Evolutionary conservation across 2,113 vertebrate genomes (phyloP).

Genomic region (Orycteropus afer): DNA sequence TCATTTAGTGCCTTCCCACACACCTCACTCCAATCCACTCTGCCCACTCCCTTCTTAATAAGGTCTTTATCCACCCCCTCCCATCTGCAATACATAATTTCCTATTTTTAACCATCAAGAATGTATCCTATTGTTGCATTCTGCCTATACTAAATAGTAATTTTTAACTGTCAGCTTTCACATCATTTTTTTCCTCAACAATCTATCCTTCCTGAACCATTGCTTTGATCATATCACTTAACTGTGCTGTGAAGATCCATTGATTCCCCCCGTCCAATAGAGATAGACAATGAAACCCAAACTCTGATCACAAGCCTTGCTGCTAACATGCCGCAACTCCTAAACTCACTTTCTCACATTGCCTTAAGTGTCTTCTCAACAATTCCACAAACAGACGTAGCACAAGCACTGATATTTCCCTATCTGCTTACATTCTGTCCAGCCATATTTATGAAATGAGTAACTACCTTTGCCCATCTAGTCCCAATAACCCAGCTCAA

Average conservation of each 20-base stretch:
- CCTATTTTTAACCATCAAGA: not conserved
- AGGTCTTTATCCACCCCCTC: not conserved
- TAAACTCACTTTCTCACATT: not conserved
- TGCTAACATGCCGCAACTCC: not conserved
- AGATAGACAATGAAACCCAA: accelerated
- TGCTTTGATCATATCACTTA: not conserved
- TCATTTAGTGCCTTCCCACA: accelerated
- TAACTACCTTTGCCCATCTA: not conserved
- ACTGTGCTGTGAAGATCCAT: not conserved
- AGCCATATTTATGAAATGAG: no score
- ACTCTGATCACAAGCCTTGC: not conserved
- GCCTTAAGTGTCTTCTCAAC: accelerated
- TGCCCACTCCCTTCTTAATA: not conserved
- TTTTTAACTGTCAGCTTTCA: not conserved
- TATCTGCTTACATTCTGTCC: no score
- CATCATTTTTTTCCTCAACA: not conserved
- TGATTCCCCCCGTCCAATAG: not conserved
- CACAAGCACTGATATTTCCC: accelerated
- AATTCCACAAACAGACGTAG: not conserved
- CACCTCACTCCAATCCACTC: not conserved
- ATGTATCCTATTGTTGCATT: not conserved
- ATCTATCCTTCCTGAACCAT: not conserved
- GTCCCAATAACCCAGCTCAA: accelerated
- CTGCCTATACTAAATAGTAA: not conserved
- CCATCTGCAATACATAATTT: no score